phyloP scores from a whole-genome alignment of 2,113 vertebrate species.

The Budorcas taxicolor region DNA sequence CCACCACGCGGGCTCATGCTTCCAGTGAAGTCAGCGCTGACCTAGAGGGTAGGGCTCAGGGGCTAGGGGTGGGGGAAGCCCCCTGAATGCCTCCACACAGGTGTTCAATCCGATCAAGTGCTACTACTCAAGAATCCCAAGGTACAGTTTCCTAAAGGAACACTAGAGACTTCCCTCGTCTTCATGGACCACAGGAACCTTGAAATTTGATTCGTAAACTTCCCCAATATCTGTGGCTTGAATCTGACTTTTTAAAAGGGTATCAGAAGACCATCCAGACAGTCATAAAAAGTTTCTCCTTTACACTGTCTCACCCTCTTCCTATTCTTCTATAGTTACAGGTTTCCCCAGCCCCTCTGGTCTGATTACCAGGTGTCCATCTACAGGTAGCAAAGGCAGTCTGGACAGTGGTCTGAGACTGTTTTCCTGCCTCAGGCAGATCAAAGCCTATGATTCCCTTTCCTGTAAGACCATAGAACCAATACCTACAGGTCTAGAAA shows the following conservation, averaged over 20 bases:
- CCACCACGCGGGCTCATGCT: fast-evolving
- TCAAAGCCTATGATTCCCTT: not conserved
- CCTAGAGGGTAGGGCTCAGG: not conserved
- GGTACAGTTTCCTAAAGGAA: not conserved
- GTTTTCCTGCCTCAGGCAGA: not conserved
- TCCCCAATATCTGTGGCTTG: not conserved
- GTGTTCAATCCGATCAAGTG: fast-evolving
- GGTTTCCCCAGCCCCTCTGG: too few relatives aligned
- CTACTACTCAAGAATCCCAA: not conserved
- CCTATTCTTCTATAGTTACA: not conserved
- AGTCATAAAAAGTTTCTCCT: too few relatives aligned
- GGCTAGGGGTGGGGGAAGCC: not conserved
- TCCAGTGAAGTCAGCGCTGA: too few relatives aligned
- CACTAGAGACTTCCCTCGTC: fast-evolving
- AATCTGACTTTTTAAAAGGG: not conserved
- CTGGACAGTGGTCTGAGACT: not conserved
- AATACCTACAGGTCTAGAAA: not conserved
- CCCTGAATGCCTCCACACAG: not conserved
- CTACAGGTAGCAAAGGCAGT: fast-evolving
- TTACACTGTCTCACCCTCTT: not conserved
- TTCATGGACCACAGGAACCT: not conserved
- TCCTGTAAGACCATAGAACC: not conserved
- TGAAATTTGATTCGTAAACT: not conserved
- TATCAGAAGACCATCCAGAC: not conserved
- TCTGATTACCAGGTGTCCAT: fast-evolving